Evolutionary conservation across 2,797 vertebrate species (phyloP), one percentile per base, ranked within the genome.

Genomic region (Artibeus lituratus): DNA sequence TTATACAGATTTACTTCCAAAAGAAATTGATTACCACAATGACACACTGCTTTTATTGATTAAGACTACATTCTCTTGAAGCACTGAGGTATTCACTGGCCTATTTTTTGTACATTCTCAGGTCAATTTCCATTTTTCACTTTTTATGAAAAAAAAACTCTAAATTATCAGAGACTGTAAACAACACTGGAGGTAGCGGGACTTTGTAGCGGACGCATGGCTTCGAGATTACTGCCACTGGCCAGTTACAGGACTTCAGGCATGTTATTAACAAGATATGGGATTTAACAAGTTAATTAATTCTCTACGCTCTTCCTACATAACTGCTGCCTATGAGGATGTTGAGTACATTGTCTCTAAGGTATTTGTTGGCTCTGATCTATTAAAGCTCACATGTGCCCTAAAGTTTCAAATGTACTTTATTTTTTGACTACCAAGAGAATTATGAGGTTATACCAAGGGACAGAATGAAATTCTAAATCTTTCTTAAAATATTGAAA

Each of bases 401-500:
- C 69, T 39, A 35, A 93, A 72, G 77, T 93, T 83, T 65, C 67
- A 67, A 81, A 65, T 67, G 76, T 89, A 80, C 32, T 92, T 92
- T 82, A 62, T 35, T 93, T 92, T 92, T 87, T 92, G 59, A 94
- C 59, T 72, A 29, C 37, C 42, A 76, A 59, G 57, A 90, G 72
- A 90, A 90, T 24, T 10, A 29, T 76, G 51, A 55, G 74, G 74
- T 76, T 86, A 90, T 86, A 82, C 93, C 57, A 90, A 85, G 57
- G 51, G 49, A 76, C n/a, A 11, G 39, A 65, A 65, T 51, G 16
- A 82, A 59, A 65, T 90, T 62, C 16, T 87, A 87, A 77, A 87
- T 29, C 16, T 95, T 82, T 82, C 81, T 59, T 70, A 87, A 94
- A 94, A 82, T 49, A 67, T 6, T 55, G 76, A 95, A 93, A 73